A percentile compares a stretch with the other conserved stretches of the same genome.
phyloP scores from a whole-genome alignment of 2,888 invertebrate species.

The Pemphredon lugubris region DNA sequence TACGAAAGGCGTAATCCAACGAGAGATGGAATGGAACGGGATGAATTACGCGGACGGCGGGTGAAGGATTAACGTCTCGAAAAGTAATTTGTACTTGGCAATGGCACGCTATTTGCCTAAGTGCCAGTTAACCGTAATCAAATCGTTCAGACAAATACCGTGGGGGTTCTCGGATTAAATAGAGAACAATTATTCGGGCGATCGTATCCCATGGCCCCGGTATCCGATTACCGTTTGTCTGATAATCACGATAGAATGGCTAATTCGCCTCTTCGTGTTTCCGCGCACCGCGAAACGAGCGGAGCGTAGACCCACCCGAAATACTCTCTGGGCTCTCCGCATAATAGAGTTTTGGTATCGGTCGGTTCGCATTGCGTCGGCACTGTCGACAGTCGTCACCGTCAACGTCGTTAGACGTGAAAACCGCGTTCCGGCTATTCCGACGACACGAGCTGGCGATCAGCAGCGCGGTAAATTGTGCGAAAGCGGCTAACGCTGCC shows the following conservation, averaged over 20 bases:
- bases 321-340: slow-evolving; percentile 47
- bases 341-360: slow-evolving; percentile 48
- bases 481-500: slow-evolving; percentile 72
- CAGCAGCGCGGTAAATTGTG: slow-evolving; percentile 77
- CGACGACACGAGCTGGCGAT: slow-evolving; percentile 51
- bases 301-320: slow-evolving; percentile 29
- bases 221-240: slow-evolving; percentile 55
- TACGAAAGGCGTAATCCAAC: too few species aligned
- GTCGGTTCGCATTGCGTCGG: slow-evolving; percentile 31
- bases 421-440: slow-evolving; percentile 34
- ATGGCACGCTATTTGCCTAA: slow-evolving; percentile 37
- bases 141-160: slow-evolving; percentile 43
- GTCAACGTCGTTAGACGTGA: slow-evolving; percentile 48
- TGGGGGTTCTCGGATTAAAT: slow-evolving; percentile 41
- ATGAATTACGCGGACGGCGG: too few species aligned
- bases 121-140: slow-evolving; percentile 45
- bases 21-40: too few species aligned
- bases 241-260: slow-evolving; percentile 51
- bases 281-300: slow-evolving; percentile 12
- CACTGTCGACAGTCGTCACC: slow-evolving; percentile 44
- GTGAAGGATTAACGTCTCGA: slow-evolving; percentile 7
- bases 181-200: slow-evolving; percentile 45
- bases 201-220: slow-evolving; percentile 32
- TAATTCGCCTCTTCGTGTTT: slow-evolving; percentile 41
- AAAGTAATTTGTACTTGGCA: slow-evolving; percentile 35